Evolutionary conservation across 2,797 vertebrate species (phyloP).

Genomic region (Lagocephalus sceleratus): DNA sequence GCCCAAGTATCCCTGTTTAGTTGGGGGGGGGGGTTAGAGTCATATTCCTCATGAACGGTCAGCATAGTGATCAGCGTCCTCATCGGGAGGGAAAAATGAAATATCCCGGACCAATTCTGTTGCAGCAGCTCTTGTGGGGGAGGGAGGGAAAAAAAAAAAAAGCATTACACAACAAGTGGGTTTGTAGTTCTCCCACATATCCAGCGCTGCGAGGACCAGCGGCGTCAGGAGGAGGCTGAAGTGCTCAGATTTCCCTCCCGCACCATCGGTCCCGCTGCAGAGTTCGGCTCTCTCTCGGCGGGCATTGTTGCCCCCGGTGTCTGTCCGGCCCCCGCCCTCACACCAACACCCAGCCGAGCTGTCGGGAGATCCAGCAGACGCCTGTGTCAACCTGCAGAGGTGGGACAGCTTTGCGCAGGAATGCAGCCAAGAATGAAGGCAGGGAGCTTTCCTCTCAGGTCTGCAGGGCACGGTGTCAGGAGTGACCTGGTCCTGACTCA

Average conservation of each 20-base stretch:
- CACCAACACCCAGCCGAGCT: constrained; percentile 16
- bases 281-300: constrained; percentile 23
- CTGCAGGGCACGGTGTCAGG: no score
- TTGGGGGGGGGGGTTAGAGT: no score
- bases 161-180: constrained; percentile 72
- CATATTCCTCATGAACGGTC: no score
- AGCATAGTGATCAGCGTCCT: no score
- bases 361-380: constrained; percentile 26
- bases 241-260: constrained; percentile 43
- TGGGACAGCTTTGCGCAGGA: constrained; percentile 39
- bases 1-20: no score
- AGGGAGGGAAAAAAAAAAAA: constrained; percentile 38
- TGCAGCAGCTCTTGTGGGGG: constrained; percentile 64
- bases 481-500: no score
- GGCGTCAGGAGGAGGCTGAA: constrained; percentile 59
- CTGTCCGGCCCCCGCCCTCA: constrained; percentile 35
- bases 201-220: constrained; percentile 43
- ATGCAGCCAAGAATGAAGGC: constrained; percentile 38
- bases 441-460: constrained; percentile 12
- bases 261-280: constrained; percentile 35
- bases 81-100: constrained; percentile 13
- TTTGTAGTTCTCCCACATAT: constrained; percentile 60
- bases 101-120: constrained; percentile 44
- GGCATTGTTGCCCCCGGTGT: constrained; percentile 7
- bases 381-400: constrained; percentile 53